Evolutionary conservation across 2,797 vertebrate species (phyloP).

Genomic region (Sphenodon punctatus): DNA sequence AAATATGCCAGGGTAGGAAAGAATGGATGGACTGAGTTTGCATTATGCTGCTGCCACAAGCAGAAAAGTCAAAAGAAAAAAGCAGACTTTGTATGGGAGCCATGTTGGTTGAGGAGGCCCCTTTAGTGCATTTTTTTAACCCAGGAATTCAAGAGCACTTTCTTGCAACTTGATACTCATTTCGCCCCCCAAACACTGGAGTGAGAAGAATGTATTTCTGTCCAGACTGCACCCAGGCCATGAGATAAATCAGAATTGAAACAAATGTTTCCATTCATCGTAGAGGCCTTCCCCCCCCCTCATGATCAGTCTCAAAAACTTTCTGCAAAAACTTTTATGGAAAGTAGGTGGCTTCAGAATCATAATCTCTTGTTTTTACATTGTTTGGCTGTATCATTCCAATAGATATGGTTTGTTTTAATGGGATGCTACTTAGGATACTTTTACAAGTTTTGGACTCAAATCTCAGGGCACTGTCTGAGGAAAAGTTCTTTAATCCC

Average conservation of each 20-base stretch:
- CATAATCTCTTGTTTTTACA: constrained; percentile 63
- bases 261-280: constrained; percentile 65
- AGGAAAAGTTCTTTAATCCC: constrained; percentile 52
- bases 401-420: constrained; percentile 56
- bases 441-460: constrained; percentile 56
- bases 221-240: constrained; percentile 62
- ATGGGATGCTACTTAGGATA: constrained; percentile 50
- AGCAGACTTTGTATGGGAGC: constrained; percentile 4
- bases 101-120: constrained; percentile 44
- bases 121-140: constrained; percentile 58
- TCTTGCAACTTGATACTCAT: constrained; percentile 58
- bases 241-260: constrained; percentile 65
- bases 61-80: constrained; percentile 41
- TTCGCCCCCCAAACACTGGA: constrained; percentile 58
- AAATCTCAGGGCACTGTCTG: constrained; percentile 50
- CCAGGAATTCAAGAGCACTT: constrained; percentile 56
- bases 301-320: constrained; percentile 59
- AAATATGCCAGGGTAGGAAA: neutral
- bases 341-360: constrained; percentile 55
- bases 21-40: neutral
- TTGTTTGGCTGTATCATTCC: constrained; percentile 58
- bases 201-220: constrained; percentile 56
- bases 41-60: constrained; percentile 3
- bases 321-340: constrained; percentile 14
- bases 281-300: constrained; percentile 65